Percentiles rank a stretch among this genome's conserved stretches.
These are phyloP conservation scores for Okamejei kenojei DNA, from an alignment of 2,797 vertebrate genomes.

Conservation along the genomic window DNA sequence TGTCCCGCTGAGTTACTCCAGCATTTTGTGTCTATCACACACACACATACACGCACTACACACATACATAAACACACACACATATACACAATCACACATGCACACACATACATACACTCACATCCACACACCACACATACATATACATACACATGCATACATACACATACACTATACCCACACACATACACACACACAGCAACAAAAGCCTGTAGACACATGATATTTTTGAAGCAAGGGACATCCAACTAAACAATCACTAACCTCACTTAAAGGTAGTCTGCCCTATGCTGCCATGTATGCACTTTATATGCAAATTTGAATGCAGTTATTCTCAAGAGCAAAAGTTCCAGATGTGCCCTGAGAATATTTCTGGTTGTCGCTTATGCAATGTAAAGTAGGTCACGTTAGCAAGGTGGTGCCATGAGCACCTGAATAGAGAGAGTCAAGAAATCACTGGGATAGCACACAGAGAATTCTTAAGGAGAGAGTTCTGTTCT, in stretches of 20 bases:
- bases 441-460: background rate
- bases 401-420: slow-evolving; percentile 24
- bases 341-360: background rate
- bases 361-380: background rate
- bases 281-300: background rate
- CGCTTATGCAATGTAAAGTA: slow-evolving; percentile 14
- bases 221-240: background rate
- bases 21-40: too few relatives aligned
- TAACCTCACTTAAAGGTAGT: slow-evolving; percentile 1
- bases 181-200: too few relatives aligned
- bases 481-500: background rate
- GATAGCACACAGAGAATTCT: background rate
- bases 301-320: background rate
- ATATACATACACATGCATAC: too few relatives aligned
- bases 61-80: too few relatives aligned
- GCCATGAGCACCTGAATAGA: background rate
- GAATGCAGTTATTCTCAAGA: slow-evolving; percentile 11
- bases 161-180: background rate
- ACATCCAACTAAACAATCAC: background rate
- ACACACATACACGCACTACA: too few relatives aligned
- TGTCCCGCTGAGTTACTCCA: too few relatives aligned
- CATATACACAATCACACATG: too few relatives aligned
- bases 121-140: background rate
- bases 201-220: too few relatives aligned
- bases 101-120: background rate